phyloP scores from a whole-genome alignment of 2,797 vertebrate genomes.

The Melanotaenia parkinsoni region DNA sequence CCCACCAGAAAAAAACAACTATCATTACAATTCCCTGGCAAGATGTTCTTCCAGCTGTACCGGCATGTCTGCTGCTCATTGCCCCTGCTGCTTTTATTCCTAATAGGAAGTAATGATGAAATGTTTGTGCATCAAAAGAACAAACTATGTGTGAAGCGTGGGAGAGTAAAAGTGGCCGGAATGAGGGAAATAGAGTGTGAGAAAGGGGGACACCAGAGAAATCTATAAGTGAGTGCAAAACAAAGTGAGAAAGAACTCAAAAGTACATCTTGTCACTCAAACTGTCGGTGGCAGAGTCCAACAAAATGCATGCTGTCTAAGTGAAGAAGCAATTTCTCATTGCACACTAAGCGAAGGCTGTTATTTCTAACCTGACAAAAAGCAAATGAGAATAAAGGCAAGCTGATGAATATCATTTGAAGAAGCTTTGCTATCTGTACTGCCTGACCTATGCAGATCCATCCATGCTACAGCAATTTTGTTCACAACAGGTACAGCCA shows the following conservation, averaged over 20 bases:
- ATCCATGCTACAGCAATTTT: slow-evolving; percentile 26
- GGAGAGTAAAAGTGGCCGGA: slow-evolving; percentile 60
- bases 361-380: slow-evolving; percentile 61
- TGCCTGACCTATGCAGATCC: slow-evolving; percentile 15
- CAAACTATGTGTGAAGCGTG: slow-evolving; percentile 66
- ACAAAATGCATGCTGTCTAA: slow-evolving; percentile 41
- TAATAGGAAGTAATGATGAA: slow-evolving; percentile 73
- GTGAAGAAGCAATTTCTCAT: slow-evolving; percentile 60
- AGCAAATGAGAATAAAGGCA: slow-evolving; percentile 35
- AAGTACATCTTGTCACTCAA: slow-evolving; percentile 67
- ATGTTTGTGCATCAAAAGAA: slow-evolving; percentile 61
- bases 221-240: slow-evolving; percentile 53
- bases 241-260: slow-evolving; percentile 69
- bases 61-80: slow-evolving; percentile 31
- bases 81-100: slow-evolving; percentile 52
- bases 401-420: slow-evolving; percentile 50
- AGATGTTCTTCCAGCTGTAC: slow-evolving; percentile 42
- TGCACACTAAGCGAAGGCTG: slow-evolving; percentile 61
- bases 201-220: slow-evolving; percentile 43
- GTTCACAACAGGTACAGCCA: slow-evolving; percentile 35
- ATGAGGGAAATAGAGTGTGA: slow-evolving; percentile 59
- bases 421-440: slow-evolving; percentile 28
- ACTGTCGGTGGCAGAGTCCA: slow-evolving; percentile 55
- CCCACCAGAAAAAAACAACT: slow-evolving; percentile 26
- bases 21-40: slow-evolving; percentile 31